Conservation (phyloP, 2,888 invertebrate genomes). For the Pelosia muscerda region DNA sequence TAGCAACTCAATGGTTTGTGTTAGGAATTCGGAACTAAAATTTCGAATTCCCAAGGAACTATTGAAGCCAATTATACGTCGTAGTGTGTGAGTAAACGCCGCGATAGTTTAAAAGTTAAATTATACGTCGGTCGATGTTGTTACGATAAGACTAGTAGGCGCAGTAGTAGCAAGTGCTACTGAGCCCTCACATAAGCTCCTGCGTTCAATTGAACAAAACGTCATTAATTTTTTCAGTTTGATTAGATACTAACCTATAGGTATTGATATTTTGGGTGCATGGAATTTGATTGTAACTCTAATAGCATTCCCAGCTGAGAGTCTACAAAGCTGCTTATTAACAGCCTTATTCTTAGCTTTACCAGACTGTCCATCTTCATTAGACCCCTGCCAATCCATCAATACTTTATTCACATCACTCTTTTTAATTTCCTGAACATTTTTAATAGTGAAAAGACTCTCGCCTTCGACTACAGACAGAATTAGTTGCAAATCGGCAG, state of each 20-base stretch:
- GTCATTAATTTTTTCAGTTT: not conserved
- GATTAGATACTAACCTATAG: conserved; percentile 59
- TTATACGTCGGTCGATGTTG: too few relatives aligned
- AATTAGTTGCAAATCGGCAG: conserved; percentile 72
- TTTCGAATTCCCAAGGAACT: too few relatives aligned
- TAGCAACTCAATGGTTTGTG: too few relatives aligned
- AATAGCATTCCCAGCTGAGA: conserved; percentile 75
- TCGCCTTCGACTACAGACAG: conserved; percentile 69
- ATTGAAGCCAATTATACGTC: too few relatives aligned
- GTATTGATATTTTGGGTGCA: conserved; percentile 66
- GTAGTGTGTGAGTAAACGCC: too few relatives aligned
- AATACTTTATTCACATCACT: conserved; percentile 73
- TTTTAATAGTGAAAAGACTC: conserved; percentile 70
- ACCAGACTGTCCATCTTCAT: conserved; percentile 57
- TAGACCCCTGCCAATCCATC: conserved; percentile 62
- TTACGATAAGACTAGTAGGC: too few relatives aligned
- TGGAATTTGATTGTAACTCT: conserved; percentile 71
- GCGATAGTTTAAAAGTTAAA: too few relatives aligned
- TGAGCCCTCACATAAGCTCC: too few relatives aligned
- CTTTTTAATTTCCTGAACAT: conserved; percentile 76
- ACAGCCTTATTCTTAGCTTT: conserved; percentile 65
- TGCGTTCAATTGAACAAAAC: not conserved
- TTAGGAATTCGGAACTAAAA: too few relatives aligned
- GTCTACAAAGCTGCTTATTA: conserved; percentile 73
- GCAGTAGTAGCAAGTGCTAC: too few relatives aligned